phyloP scores from a whole-genome alignment of 2,113 vertebrate species.

The Brachionichthys hirsutus region DNA sequence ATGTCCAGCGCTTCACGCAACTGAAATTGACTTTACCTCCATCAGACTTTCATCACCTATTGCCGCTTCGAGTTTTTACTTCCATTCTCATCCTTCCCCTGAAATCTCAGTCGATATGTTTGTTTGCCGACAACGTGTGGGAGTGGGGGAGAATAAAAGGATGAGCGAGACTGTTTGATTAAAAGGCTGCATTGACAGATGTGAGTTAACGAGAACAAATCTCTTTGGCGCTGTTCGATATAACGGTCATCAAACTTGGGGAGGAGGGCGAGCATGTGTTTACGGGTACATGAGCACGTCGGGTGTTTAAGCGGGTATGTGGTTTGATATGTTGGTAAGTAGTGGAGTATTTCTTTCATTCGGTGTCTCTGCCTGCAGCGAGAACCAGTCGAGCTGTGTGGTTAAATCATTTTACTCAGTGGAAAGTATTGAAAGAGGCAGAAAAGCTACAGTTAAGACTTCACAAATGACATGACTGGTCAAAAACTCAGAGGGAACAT shows the following conservation, averaged over 20 bases:
- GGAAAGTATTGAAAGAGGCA: conserved; percentile 55
- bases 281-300: conserved; percentile 15
- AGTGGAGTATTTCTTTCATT: conserved; percentile 40
- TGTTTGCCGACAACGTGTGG: conserved; percentile 42
- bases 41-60: conserved; percentile 30
- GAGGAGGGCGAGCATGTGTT: conserved; percentile 13
- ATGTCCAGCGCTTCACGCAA: conserved; percentile 19
- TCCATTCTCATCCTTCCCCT: conserved; percentile 8
- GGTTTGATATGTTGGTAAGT: conserved; percentile 49
- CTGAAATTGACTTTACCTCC: conserved; percentile 46
- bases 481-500: conserved; percentile 8
- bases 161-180: conserved; percentile 41
- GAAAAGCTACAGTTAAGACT: conserved; percentile 50
- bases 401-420: conserved; percentile 60
- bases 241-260: conserved; percentile 14
- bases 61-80: conserved; percentile 18
- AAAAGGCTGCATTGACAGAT: conserved; percentile 49
- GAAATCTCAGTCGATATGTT: conserved; percentile 53
- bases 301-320: conserved; percentile 35
- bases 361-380: conserved; percentile 44
- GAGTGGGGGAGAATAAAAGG: conserved; percentile 17
- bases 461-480: conserved; percentile 39
- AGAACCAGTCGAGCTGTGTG: conserved; percentile 61
- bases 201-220: conserved; percentile 52
- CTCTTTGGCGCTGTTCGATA: conserved; percentile 22